phyloP scores from a whole-genome alignment of 30 jellyfish, hydroid and myxozoan species.

The Catostylus mosaicus region DNA sequence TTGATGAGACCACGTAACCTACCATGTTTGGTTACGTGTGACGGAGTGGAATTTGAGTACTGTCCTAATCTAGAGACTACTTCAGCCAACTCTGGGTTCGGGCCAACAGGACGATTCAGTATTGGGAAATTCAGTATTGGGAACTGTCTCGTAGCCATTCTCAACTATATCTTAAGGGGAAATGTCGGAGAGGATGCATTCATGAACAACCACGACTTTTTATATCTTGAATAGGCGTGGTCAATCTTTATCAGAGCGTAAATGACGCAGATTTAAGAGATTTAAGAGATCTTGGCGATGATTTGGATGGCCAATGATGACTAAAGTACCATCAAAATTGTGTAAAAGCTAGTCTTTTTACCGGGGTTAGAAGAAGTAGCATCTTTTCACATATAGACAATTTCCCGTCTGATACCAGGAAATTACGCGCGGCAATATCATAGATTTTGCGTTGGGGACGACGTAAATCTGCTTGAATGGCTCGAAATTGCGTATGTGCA shows the following conservation, averaged over 20 bases:
- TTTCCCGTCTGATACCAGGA: too few relatives aligned
- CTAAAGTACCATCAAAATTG: background rate
- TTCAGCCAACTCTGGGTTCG: constrained; percentile 1
- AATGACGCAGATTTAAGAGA: background rate
- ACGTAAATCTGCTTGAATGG: background rate
- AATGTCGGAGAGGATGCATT: background rate
- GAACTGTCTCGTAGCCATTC: background rate
- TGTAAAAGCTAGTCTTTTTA: background rate
- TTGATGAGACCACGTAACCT: background rate
- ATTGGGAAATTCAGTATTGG: too few relatives aligned
- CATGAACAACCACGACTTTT: constrained; percentile 15
- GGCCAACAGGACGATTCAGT: too few relatives aligned
- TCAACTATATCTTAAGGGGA: too few relatives aligned
- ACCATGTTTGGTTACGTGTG: constrained; percentile 15
- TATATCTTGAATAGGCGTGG: constrained; percentile 24
- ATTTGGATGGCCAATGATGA: constrained; percentile 10
- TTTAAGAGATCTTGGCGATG: background rate
- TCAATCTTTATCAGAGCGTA: background rate
- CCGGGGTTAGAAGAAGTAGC: background rate
- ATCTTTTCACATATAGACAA: background rate
- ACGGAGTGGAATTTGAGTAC: background rate
- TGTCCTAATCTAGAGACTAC: background rate
- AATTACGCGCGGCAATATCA: too few relatives aligned
- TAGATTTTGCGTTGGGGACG: background rate
- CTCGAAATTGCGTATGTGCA: background rate